Percentiles rank a stretch among this genome's conserved stretches.
These are phyloP conservation scores for Pelvicachromis taeniatus DNA, from an alignment of 2,113 vertebrate genomes.

Conservation along the genomic window DNA sequence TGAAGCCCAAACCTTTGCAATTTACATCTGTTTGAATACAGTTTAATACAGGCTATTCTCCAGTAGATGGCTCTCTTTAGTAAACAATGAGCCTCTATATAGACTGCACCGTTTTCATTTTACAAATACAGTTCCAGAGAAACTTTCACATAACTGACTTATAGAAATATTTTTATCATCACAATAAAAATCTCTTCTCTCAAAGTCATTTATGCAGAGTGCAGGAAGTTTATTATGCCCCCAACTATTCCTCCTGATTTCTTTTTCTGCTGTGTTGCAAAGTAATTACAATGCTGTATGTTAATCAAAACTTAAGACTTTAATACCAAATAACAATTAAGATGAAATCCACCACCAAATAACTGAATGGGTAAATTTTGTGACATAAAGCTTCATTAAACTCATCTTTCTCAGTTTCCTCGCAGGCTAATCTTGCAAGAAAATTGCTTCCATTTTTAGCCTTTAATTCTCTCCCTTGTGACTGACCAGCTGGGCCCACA, in stretches of 20 bases:
- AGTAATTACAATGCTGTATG: not conserved
- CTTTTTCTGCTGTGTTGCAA: not conserved
- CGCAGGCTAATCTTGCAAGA: conserved; percentile 56
- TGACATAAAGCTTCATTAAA: conserved; percentile 48
- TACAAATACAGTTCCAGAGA: not conserved
- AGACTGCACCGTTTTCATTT: not conserved
- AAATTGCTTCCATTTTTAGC: conserved; percentile 69
- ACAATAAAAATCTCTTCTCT: not conserved
- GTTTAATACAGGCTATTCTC: conserved; percentile 5
- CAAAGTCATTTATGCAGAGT: not conserved
- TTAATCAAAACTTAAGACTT: conserved; percentile 4
- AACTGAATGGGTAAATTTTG: conserved; percentile 15
- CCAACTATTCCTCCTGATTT: not conserved
- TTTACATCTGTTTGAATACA: not conserved
- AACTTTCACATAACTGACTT: not conserved
- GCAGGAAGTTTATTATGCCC: not conserved
- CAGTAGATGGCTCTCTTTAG: conserved; percentile 63
- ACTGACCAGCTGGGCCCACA: conserved; percentile 54
- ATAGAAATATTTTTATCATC: not conserved
- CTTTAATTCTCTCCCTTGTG: conserved; percentile 59
- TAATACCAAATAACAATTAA: not conserved
- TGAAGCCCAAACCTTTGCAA: not conserved
- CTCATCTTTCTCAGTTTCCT: conserved; percentile 50
- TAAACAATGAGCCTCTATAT: conserved; percentile 20
- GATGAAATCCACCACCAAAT: not conserved